Conservation (phyloP, 2,113 vertebrate species). For the Leptosomus discolor region DNA sequence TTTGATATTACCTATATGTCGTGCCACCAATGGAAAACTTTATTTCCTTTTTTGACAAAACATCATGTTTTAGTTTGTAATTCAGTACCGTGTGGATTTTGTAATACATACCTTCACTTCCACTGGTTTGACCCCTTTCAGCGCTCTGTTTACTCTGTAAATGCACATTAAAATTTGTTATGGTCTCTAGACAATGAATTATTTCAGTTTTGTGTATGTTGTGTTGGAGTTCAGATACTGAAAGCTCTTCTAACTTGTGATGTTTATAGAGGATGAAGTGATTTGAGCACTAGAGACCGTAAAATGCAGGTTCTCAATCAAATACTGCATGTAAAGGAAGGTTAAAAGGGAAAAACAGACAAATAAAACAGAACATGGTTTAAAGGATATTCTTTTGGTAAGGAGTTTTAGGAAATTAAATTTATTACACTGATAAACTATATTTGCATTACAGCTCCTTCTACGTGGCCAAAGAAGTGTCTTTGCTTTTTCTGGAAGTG, state of each 20-base stretch:
- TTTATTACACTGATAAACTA: neutral
- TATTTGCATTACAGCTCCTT: neutral
- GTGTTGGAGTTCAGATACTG: constrained; percentile 45
- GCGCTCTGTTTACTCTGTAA: constrained; percentile 68
- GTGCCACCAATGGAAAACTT: constrained; percentile 28
- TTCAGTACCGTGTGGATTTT: constrained; percentile 48
- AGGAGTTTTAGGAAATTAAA: neutral
- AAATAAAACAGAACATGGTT: neutral
- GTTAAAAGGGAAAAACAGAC: neutral
- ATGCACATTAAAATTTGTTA: constrained; percentile 72
- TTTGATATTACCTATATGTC: constrained; percentile 70
- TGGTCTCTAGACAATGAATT: constrained; percentile 67
- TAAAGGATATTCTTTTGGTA: neutral
- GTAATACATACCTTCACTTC: constrained; percentile 53
- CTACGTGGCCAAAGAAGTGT: constrained; percentile 26
- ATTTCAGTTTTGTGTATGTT: constrained; percentile 63
- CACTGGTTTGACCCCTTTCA: constrained; percentile 15
- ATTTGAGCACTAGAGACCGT: constrained; percentile 18
- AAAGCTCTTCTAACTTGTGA: constrained; percentile 35
- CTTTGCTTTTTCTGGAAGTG: constrained; percentile 39
- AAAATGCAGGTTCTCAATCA: neutral
- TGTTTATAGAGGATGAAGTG: constrained; percentile 18
- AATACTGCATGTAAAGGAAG: neutral
- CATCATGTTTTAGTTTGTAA: constrained; percentile 45
- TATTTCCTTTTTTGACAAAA: constrained; percentile 39